Conservation (phyloP, 1,140 invertebrate genomes). For the Drosophila punjabiensis region DNA sequence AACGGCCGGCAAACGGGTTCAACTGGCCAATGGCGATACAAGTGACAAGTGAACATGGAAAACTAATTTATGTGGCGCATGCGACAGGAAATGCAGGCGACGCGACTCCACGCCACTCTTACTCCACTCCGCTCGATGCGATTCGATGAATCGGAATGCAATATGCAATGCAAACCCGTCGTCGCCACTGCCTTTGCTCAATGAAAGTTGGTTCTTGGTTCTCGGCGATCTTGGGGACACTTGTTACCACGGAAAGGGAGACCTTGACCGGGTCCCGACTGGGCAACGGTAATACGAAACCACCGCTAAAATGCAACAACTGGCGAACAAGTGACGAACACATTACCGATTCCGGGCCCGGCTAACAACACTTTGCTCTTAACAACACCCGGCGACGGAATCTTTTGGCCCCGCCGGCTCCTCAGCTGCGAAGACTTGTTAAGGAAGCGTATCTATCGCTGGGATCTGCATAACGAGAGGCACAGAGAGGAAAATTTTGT, state of each 20-base stretch:
- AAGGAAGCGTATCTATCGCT: constrained; percentile 69
- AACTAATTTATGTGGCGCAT: constrained; percentile 79
- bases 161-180: constrained; percentile 24
- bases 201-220: constrained; percentile 42
- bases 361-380: constrained; percentile 81
- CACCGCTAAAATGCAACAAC: constrained; percentile 68
- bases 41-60: constrained; percentile 78
- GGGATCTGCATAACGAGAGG: constrained; percentile 34
- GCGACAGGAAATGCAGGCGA: constrained; percentile 61
- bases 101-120: constrained; percentile 15
- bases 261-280: constrained; percentile 68
- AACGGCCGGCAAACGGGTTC: constrained; percentile 57
- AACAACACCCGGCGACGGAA: constrained; percentile 54
- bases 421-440: constrained; percentile 59
- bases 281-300: constrained; percentile 77
- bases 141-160: constrained; percentile 46
- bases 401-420: constrained; percentile 44
- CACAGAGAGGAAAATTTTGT: constrained; percentile 11
- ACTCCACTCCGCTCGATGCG: constrained; percentile 26
- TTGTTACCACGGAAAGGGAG: constrained; percentile 37
- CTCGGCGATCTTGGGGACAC: constrained; percentile 37
- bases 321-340: constrained; percentile 50
- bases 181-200: constrained; percentile 31
- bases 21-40: constrained; percentile 61
- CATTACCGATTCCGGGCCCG: constrained; percentile 42